Conservation (phyloP, 2,888 invertebrate genomes). For the Desoria tigrina region DNA sequence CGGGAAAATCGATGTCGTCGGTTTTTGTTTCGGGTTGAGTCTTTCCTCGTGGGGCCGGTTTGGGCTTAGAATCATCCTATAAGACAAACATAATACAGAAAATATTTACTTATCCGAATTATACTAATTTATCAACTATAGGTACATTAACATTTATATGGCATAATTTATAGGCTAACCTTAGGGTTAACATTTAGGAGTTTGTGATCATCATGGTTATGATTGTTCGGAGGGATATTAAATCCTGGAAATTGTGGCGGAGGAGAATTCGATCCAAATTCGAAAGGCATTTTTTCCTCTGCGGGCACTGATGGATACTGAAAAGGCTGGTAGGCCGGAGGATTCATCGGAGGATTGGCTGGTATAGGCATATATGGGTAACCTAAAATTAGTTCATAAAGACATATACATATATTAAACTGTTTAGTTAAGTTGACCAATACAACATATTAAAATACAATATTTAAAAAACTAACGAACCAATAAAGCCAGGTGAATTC, state of each 20-base stretch:
- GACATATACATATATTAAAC: background rate
- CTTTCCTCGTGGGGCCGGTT: conserved; percentile 75
- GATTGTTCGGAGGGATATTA: conserved; percentile 37
- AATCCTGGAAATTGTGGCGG: conserved; percentile 28
- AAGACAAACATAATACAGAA: background rate
- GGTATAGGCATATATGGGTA: conserved; percentile 72
- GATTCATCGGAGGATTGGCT: conserved; percentile 58
- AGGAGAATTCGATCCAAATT: conserved; percentile 9
- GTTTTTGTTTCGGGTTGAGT: conserved; percentile 60
- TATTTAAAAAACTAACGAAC: conserved; percentile 20
- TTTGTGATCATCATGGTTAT: conserved; percentile 8
- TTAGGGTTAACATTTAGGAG: conserved; percentile 29
- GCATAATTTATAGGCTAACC: conserved; percentile 9
- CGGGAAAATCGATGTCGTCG: conserved; percentile 36
- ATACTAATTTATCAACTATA: background rate
- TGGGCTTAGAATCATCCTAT: conserved; percentile 65
- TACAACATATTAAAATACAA: too few species aligned
- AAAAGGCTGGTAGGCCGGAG: conserved; percentile 63
- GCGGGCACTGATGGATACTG: conserved; percentile 64
- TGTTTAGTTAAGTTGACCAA: background rate
- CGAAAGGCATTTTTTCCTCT: conserved; percentile 11
- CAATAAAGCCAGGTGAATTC: conserved; percentile 70
- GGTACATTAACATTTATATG: background rate
- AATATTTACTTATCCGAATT: background rate
- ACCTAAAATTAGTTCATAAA: conserved; percentile 55